These are phyloP conservation scores for Microtus oregoni DNA, from an alignment of 2,113 vertebrate genomes.

Conservation along the genomic window DNA sequence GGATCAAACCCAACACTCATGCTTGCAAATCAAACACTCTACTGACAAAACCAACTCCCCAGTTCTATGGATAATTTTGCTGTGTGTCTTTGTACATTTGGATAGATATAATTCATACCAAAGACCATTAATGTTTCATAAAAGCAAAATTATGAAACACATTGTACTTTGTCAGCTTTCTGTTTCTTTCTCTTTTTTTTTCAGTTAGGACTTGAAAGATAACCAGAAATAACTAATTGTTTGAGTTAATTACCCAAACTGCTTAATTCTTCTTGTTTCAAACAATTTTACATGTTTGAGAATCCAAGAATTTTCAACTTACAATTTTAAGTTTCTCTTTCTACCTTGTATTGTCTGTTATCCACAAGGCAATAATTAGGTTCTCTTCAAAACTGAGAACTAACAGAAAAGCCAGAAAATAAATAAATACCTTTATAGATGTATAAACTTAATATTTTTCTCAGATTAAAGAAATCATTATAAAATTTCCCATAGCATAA, in stretches of 20 bases:
- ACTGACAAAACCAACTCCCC: neutral
- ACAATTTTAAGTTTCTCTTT: neutral
- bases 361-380: neutral
- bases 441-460: neutral
- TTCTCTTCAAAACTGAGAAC: neutral
- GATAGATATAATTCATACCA: neutral
- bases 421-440: neutral
- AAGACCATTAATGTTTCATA: constrained; percentile 4
- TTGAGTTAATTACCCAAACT: neutral
- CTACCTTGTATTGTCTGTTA: neutral
- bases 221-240: neutral
- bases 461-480: neutral
- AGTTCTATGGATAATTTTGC: neutral
- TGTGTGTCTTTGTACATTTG: constrained; percentile 23
- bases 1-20: no score
- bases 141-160: neutral
- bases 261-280: neutral
- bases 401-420: neutral
- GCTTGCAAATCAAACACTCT: neutral
- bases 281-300: neutral
- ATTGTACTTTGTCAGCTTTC: neutral
- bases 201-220: neutral
- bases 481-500: neutral
- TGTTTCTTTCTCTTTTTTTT: neutral
- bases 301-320: neutral